A percentile compares a stretch with the other conserved stretches of the same genome.
These are phyloP conservation scores for Pangasius djambal DNA, from an alignment of 2,797 vertebrate species.

Conservation along the genomic window DNA sequence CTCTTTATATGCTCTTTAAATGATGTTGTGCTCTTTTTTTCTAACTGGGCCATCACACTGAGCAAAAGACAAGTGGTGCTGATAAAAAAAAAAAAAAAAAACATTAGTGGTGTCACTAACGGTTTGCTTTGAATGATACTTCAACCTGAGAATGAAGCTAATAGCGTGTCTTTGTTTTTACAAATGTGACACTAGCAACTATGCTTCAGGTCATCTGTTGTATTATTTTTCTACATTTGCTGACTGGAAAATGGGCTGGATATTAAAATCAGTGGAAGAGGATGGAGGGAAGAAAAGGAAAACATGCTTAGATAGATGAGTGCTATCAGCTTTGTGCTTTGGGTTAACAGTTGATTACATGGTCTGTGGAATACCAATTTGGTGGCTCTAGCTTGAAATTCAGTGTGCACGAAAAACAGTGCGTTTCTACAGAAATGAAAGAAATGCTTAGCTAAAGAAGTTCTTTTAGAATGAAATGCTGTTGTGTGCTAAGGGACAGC, in stretches of 20 bases:
- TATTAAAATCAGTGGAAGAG: constrained; percentile 14
- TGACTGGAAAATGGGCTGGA: neutral
- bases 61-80: neutral
- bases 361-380: constrained; percentile 26
- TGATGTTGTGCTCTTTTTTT: neutral
- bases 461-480: neutral
- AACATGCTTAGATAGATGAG: constrained; percentile 22
- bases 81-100: neutral
- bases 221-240: constrained; percentile 7
- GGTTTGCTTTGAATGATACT: neutral
- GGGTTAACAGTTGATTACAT: constrained; percentile 33
- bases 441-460: neutral
- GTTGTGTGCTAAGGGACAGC: neutral
- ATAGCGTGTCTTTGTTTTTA: neutral
- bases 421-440: neutral
- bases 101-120: neutral
- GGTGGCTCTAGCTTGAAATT: constrained; percentile 4
- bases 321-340: constrained; percentile 17
- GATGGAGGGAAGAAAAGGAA: neutral
- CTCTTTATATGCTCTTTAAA: too few species aligned
- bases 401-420: neutral
- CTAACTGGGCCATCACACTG: neutral
- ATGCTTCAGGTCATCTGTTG: constrained; percentile 3
- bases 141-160: neutral
- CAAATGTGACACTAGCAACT: neutral